Base-by-base conservation (phyloP, 1,140 invertebrate species). In the Drosophila ambigua region DNA sequence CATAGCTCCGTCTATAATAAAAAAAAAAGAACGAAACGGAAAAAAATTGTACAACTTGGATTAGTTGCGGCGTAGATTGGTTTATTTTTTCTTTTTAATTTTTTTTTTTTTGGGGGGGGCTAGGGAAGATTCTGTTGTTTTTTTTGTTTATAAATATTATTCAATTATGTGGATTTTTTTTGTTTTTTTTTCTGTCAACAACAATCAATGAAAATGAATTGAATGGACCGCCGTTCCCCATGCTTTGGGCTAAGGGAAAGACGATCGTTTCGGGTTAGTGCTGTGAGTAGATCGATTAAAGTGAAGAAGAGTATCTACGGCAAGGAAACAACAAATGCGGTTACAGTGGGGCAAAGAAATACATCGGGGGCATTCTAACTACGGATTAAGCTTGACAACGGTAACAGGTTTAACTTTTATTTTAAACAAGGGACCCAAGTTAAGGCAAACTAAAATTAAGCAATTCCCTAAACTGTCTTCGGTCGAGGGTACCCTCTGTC, bases 1-100 rank as follows among this genome's bases (percentile, higher is more conserved):
- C 83, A 88, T 88, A 73, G 83, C 76, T 88, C 83, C 83, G 84
- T 88, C 83, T 88, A 88, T 76, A 87, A 85, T 78, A 85, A 84
- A 85, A 75, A 75, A 79, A 72, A 50, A 48, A 43, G 54, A 72
- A 59, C 66, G 24, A 69, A 69, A 69, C 66, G 51, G 79, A 88
- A 88, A 87, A 87, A 85, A 85, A 88, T 79, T 87, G 78, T 79
- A 79, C 83, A 88, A 87, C 83, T 88, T 81, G 64, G 75, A 82
- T 82, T 87, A 79, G 79, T 88, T 88, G 82, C 62, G 78, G 71
- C 83, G 74, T 80, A 82, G 61, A 71, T 71, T 57, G 45, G 58
- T 51, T 61, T 59, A 63, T 60, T 46, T 62, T 67, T 60, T 16
- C 16, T 16, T 16, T 16, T 16, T 16, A 16, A 41, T 62, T 45